Percentiles rank a stretch among this genome's conserved stretches.
Evolutionary conservation across 2,113 vertebrate species (phyloP).

Genomic region (Phoenicopterus ruber): DNA sequence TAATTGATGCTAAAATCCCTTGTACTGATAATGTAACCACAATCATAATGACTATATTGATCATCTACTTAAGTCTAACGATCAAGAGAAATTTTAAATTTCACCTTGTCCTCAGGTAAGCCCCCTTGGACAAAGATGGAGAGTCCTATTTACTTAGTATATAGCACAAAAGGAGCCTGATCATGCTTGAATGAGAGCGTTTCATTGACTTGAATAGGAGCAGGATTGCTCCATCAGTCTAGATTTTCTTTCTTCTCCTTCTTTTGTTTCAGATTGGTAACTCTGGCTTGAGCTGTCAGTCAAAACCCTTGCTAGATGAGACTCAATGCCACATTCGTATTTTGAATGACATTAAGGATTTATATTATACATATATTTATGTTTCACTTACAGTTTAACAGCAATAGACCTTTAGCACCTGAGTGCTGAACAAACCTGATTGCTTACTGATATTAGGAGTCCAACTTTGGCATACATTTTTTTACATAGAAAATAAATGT

Average conservation of each 20-base stretch:
- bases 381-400: constrained; percentile 9
- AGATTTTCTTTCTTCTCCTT: constrained; percentile 60
- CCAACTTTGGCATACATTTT: background rate
- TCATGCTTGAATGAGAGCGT: constrained; percentile 54
- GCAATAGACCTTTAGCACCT: background rate
- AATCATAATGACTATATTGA: background rate
- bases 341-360: constrained; percentile 12
- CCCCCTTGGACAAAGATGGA: background rate
- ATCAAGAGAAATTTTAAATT: background rate
- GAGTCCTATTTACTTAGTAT: constrained; percentile 3
- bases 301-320: constrained; percentile 19
- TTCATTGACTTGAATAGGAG: constrained; percentile 62
- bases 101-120: background rate
- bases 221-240: constrained; percentile 63
- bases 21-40: background rate
- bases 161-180: constrained; percentile 56
- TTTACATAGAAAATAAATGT: background rate
- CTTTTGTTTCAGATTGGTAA: constrained; percentile 64
- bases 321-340: background rate
- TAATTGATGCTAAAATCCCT: background rate
- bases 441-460: background rate
- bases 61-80: background rate
- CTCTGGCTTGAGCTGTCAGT: constrained; percentile 39
- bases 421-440: background rate
- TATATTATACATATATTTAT: constrained; percentile 21